Conservation (phyloP, 2,113 vertebrate genomes). For the Gallinago jamesoni region DNA sequence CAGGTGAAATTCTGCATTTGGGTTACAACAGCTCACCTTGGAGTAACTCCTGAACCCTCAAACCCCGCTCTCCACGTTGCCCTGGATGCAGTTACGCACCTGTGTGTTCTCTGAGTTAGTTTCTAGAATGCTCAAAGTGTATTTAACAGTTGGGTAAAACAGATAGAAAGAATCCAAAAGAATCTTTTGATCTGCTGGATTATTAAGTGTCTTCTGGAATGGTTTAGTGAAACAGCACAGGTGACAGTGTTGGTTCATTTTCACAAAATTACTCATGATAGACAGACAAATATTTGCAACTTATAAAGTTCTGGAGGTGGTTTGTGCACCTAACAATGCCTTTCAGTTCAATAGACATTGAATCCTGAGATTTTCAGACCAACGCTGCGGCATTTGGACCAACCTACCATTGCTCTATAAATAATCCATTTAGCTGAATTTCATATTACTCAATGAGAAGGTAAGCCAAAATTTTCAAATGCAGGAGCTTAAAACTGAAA, state of each 20-base stretch:
- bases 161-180: not conserved
- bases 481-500: not conserved
- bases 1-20: not conserved
- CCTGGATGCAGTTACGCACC: not conserved
- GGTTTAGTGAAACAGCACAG: not conserved
- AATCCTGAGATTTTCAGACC: not conserved
- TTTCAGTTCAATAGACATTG: not conserved
- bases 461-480: not conserved
- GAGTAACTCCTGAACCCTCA: not conserved
- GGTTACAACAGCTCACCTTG: not conserved
- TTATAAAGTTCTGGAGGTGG: rapidly evolving
- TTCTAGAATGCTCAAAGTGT: not conserved
- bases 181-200: not conserved
- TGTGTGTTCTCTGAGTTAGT: not conserved
- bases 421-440: not conserved
- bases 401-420: not conserved
- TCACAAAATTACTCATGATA: not conserved
- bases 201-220: not conserved
- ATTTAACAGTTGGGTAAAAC: not conserved
- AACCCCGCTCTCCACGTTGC: not conserved
- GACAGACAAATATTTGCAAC: not conserved
- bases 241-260: not conserved
- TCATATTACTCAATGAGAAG: not conserved
- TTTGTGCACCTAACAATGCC: not conserved
- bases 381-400: not conserved